Percentiles rank a stretch among this genome's conserved stretches.
These are phyloP conservation scores for Gisinianus flammeolus DNA, from an alignment of 2,888 invertebrate species.

Conservation along the genomic window DNA sequence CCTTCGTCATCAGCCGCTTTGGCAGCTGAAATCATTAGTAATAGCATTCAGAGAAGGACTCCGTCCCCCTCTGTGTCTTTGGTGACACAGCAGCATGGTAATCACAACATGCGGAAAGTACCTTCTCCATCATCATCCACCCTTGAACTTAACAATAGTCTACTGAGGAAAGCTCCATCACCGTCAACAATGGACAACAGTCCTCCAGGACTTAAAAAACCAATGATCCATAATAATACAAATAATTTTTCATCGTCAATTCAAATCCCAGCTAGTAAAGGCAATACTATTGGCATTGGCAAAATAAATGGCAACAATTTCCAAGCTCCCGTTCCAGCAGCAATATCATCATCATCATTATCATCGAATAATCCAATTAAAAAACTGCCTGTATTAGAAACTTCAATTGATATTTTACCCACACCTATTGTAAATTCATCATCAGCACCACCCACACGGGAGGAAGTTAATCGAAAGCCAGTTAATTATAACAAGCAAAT, in stretches of 20 bases:
- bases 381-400: neutral
- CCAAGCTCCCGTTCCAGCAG: too few species aligned
- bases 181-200: too few species aligned
- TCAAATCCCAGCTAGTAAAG: too few species aligned
- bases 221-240: too few species aligned
- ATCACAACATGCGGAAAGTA: neutral
- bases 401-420: neutral
- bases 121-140: neutral
- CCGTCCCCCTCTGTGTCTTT: neutral
- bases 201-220: too few species aligned
- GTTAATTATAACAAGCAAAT: neutral
- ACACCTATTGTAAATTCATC: neutral
- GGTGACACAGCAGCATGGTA: neutral
- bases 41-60: neutral
- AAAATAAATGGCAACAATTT: too few species aligned
- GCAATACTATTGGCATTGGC: too few species aligned
- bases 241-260: too few species aligned
- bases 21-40: neutral
- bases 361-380: too few species aligned
- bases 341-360: too few species aligned
- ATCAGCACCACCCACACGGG: neutral
- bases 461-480: neutral
- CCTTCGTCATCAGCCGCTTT: neutral
- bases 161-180: too few species aligned
- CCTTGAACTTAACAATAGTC: too few species aligned